phyloP scores from a whole-genome alignment of 1,140 invertebrate genomes.

The Zaprionus ghesquierei region DNA sequence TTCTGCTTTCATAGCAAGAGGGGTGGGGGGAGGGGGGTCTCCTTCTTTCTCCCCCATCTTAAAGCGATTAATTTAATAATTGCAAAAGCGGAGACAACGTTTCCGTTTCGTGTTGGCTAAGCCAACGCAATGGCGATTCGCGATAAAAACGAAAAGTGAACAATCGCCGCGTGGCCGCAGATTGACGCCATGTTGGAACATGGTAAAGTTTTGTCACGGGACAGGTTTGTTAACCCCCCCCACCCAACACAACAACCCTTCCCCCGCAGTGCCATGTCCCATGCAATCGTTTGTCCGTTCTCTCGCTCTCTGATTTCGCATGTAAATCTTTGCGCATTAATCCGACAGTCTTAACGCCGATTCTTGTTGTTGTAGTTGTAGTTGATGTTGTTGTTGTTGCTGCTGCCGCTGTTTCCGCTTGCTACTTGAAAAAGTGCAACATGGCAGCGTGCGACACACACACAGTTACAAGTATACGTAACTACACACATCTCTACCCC shows the following conservation, averaged over 20 bases:
- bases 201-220: conserved; percentile 27
- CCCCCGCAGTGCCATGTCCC: not conserved
- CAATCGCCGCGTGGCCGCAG: conserved; percentile 15
- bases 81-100: not conserved
- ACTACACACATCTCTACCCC: conserved; percentile 5
- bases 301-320: conserved; percentile 49
- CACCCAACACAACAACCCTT: no score
- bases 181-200: conserved; percentile 37
- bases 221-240: no score
- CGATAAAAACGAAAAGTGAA: conserved; percentile 6
- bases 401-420: conserved; percentile 32
- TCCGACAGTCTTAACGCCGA: conserved; percentile 49
- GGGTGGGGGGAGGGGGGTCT: no score
- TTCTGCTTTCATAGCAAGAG: not conserved
- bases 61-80: conserved; percentile 4
- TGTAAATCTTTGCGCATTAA: conserved; percentile 73
- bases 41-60: not conserved
- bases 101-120: not conserved
- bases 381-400: conserved; percentile 35
- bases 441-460: not conserved
- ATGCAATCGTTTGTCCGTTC: not conserved
- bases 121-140: not conserved
- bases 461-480: no score
- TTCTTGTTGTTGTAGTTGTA: conserved; percentile 36
- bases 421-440: conserved; percentile 48